These are phyloP conservation scores for Slavum lentiscoides DNA, from an alignment of 2,888 invertebrate genomes.

Conservation along the genomic window DNA sequence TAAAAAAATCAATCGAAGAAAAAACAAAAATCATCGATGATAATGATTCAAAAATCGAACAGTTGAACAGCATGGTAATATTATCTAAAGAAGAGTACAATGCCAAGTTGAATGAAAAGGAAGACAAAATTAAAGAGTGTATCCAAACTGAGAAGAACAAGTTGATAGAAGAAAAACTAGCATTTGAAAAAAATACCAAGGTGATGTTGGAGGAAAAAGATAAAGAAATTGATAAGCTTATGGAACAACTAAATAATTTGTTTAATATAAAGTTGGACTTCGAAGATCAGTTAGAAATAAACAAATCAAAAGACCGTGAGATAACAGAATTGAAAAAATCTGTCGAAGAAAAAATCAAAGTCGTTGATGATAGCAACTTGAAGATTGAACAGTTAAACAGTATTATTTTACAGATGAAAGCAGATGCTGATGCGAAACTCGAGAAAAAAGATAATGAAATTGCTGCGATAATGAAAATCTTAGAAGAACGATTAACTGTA, in stretches of 20 bases:
- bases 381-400: conserved; percentile 35
- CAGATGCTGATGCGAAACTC: neutral
- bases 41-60: conserved; percentile 6
- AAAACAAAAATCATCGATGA: conserved; percentile 26
- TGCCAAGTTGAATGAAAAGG: conserved; percentile 13
- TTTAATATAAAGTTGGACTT: conserved; percentile 2
- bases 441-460: conserved; percentile 33
- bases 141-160: neutral
- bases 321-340: conserved; percentile 33
- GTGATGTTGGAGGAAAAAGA: conserved; percentile 10
- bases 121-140: conserved; percentile 6
- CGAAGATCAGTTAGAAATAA: conserved; percentile 16
- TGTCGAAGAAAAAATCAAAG: conserved; percentile 18
- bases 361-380: conserved; percentile 17
- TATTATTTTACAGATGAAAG: neutral
- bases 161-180: neutral
- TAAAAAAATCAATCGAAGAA: conserved; percentile 1
- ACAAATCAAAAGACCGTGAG: conserved; percentile 23
- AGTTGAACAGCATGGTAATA: neutral
- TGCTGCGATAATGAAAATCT: neutral
- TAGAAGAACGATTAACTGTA: neutral
- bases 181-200: conserved; percentile 3
- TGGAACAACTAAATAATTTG: conserved; percentile 9
- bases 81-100: neutral
- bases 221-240: conserved; percentile 15